These are phyloP conservation scores for Clitarchus hookeri DNA, from an alignment of 2,888 invertebrate genomes.

Conservation along the genomic window DNA sequence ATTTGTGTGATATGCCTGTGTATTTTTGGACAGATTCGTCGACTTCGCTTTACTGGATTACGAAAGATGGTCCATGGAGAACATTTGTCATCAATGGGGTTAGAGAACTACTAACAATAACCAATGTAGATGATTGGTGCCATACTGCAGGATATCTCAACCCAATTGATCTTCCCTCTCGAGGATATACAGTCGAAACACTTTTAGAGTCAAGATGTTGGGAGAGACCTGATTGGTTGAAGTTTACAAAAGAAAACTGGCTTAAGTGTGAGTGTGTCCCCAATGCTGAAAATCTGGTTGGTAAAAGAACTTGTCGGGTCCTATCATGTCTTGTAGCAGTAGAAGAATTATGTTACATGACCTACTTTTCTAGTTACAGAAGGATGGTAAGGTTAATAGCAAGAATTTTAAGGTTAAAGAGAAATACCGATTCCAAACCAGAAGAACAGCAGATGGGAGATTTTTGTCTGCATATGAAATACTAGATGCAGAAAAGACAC, in stretches of 20 bases:
- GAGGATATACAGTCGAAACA: conserved; percentile 36
- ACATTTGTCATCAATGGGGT: too few species aligned
- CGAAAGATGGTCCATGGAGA: too few species aligned
- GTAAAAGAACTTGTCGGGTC: too few species aligned
- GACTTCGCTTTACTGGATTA: conserved; percentile 43
- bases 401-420: not conserved
- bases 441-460: too few species aligned
- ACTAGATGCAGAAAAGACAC: too few species aligned
- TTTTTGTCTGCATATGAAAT: too few species aligned
- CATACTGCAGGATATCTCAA: conserved; percentile 43
- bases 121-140: conserved; percentile 35
- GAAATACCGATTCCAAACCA: not conserved
- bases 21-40: conserved; percentile 41
- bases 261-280: not conserved
- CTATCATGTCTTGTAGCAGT: not conserved
- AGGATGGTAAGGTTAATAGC: not conserved
- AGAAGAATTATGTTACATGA: not conserved
- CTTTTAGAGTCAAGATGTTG: conserved; percentile 40
- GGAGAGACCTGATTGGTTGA: too few species aligned
- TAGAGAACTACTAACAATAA: conserved; percentile 33
- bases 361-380: not conserved
- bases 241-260: conserved; percentile 22
- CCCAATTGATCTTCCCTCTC: too few species aligned
- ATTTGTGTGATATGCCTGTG: conserved; percentile 7
- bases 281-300: too few species aligned